Evolutionary conservation across 2,888 invertebrate species (phyloP), one percentile per base, ranked within the genome.

Genomic region (Marronus borbonicus): DNA sequence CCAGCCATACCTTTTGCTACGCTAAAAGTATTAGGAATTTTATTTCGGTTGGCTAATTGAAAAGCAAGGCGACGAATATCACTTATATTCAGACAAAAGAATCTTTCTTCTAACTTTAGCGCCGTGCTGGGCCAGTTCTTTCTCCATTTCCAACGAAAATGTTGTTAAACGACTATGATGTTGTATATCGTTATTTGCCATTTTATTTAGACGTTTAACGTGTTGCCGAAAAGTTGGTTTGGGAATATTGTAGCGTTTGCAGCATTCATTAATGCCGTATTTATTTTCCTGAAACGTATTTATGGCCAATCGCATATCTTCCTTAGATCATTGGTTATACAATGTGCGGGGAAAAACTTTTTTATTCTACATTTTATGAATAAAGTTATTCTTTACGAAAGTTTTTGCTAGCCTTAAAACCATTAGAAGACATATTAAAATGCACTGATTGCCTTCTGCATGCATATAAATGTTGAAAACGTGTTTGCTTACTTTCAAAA

Each of bases 221-320:
- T 81, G 81, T 66, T 76, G 76, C 76, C 72, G 49, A 74, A 80
- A 79, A 39, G 79, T 81, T 60, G 81, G 78, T 77, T 81, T 81
- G 50, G 80, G 79, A 77, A 81, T 77, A 68, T 76, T 75, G 65
- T 81, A 81, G 31, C 69, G 72, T 69, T 69, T 80, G 62, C 78
- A 79, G 62, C 65, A 39, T 65, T 65, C 44, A 65, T 65, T 65
- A 14, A 36, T 39, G 20, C 65, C 65, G 65, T 36, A 69, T 64
- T 78, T 52, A 44, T 78, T 78, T 64, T 79, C 70, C 74, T 78
- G 31, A 74, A 65, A 81, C 17, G 75, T 76, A 50, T 52, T 68
- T 78, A 80, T 64, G 44, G 78, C 78, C 28, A 20, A 60, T 76
- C 69, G 64, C 79, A 80, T 76, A 77, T 80, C 78, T 75, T 80